Conservation (phyloP, 2,888 invertebrate genomes). For the Scotopteryx bipunctaria region DNA sequence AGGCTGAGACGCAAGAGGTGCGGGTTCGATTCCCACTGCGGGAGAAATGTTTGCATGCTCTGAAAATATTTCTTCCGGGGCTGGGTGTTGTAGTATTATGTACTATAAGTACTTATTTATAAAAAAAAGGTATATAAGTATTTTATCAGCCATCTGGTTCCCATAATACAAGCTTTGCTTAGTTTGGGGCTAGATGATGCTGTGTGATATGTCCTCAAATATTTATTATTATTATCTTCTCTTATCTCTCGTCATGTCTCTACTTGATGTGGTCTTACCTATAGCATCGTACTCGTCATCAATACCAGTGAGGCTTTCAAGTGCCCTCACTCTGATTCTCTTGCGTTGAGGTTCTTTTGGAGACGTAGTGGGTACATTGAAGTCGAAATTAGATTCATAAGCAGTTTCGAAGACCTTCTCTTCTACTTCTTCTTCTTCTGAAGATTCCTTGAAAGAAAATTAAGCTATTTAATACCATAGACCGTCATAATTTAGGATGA, state of each 20-base stretch:
- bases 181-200: too few relatives aligned
- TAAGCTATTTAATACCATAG: not conserved
- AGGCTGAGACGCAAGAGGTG: too few relatives aligned
- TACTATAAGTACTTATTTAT: too few relatives aligned
- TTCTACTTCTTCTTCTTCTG: conserved; percentile 50
- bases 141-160: too few relatives aligned
- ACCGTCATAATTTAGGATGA: conserved; percentile 21
- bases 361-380: too few relatives aligned
- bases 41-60: too few relatives aligned
- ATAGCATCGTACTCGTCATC: conserved; percentile 76
- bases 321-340: conserved; percentile 11
- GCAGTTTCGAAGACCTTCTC: conserved; percentile 37
- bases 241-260: not conserved
- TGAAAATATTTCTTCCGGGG: too few relatives aligned
- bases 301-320: conserved; percentile 51
- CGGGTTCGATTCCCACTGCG: too few relatives aligned
- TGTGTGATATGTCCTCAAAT: not conserved
- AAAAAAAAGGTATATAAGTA: too few relatives aligned
- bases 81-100: too few relatives aligned
- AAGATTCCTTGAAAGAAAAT: conserved; percentile 44
- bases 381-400: too few relatives aligned
- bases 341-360: conserved; percentile 9
- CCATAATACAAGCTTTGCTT: too few relatives aligned
- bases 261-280: conserved; percentile 45
- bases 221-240: not conserved